These are phyloP conservation scores for Scaptomyza graminum DNA, from an alignment of 1,140 invertebrate species.

Conservation along the genomic window DNA sequence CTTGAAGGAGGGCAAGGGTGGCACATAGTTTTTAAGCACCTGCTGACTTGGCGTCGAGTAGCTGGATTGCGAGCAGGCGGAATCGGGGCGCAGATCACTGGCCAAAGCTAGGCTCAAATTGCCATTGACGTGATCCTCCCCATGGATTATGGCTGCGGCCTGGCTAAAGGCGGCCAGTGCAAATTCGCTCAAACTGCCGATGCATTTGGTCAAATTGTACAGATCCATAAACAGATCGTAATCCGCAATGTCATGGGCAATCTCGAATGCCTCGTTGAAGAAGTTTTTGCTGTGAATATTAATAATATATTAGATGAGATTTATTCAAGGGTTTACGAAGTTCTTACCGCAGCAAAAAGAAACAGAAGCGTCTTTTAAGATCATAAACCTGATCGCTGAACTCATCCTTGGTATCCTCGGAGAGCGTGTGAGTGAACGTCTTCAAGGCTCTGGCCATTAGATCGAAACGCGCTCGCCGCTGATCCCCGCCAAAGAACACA, in stretches of 20 bases:
- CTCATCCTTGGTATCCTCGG: constrained; percentile 88
- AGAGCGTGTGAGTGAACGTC: constrained; percentile 87
- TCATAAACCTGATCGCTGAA: constrained; percentile 89
- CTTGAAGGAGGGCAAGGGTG: constrained; percentile 79
- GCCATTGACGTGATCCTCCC: constrained; percentile 81
- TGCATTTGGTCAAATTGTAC: constrained; percentile 90
- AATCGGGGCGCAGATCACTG: constrained; percentile 84
- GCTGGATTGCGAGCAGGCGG: constrained; percentile 84
- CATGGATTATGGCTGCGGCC: constrained; percentile 87
- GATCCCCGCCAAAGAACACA: constrained; percentile 84
- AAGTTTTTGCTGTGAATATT: constrained; percentile 87
- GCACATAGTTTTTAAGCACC: constrained; percentile 81
- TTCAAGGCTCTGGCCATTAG: constrained; percentile 89
- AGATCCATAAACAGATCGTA: constrained; percentile 94
- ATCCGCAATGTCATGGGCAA: constrained; percentile 93
- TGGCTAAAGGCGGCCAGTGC: constrained; percentile 90
- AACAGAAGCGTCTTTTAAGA: constrained; percentile 91
- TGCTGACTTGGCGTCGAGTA: constrained; percentile 84
- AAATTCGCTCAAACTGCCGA: constrained; percentile 87
- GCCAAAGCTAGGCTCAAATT: constrained; percentile 85
- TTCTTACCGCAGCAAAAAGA: constrained; percentile 88
- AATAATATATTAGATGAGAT: not conserved
- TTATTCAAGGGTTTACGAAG: no score
- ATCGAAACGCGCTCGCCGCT: constrained; percentile 87
- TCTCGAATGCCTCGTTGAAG: constrained; percentile 93